Evolutionary conservation across 2,113 vertebrate genomes (phyloP).

Genomic region (Hydropotes inermis): DNA sequence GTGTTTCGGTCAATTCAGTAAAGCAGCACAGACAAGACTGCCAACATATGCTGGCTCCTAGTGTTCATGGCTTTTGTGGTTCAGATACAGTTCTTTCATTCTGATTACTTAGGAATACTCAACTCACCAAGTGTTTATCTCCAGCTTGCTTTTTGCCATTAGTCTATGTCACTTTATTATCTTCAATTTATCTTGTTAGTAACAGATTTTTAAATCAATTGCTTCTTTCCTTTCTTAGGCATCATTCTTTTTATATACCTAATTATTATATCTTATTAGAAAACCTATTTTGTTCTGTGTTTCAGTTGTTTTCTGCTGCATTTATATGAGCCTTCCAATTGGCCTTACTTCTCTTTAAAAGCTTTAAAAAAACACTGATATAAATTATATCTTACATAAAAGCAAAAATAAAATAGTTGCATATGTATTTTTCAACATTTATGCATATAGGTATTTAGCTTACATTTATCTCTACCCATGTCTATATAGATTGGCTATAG

Average conservation of each 20-base stretch:
- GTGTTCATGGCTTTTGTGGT: neutral
- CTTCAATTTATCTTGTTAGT: neutral
- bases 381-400: neutral
- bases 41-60: neutral
- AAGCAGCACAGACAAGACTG: neutral
- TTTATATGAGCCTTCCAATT: neutral
- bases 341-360: neutral
- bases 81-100: neutral
- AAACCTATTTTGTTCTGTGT: neutral
- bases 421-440: neutral
- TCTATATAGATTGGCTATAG: neutral
- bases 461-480: neutral
- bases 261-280: neutral
- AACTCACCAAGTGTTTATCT: neutral
- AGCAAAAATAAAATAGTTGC: neutral
- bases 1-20: conserved; percentile 27
- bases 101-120: neutral
- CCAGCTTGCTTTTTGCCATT: neutral
- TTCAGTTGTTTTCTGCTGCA: conserved; percentile 13
- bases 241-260: conserved; percentile 7
- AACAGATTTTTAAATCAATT: conserved; percentile 27
- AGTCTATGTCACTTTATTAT: neutral
- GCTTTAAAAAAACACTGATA: neutral
- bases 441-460: neutral
- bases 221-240: neutral